These are phyloP conservation scores for Zalophus californianus DNA, from an alignment of 2,797 vertebrate species.

Conservation along the genomic window DNA sequence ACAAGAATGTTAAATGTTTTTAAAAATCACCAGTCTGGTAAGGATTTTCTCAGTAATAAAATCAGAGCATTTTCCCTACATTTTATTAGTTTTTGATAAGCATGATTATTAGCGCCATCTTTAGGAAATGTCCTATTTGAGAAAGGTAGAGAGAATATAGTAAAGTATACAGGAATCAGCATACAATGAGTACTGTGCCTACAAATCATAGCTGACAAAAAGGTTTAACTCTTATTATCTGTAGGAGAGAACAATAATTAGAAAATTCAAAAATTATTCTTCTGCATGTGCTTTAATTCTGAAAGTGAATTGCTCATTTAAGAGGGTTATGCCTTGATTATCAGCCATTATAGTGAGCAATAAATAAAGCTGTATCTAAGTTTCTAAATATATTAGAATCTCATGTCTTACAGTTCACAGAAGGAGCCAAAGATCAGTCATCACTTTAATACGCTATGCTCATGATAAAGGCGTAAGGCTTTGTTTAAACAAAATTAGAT, in stretches of 20 bases:
- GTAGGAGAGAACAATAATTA: background rate
- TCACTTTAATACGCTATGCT: background rate
- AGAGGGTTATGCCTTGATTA: background rate
- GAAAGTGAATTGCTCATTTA: conserved; percentile 33
- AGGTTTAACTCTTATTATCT: background rate
- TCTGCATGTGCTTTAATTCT: background rate
- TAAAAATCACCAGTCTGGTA: conserved; percentile 11
- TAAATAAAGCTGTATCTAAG: conserved; percentile 4
- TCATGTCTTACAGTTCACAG: background rate
- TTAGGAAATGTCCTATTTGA: background rate
- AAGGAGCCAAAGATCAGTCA: background rate
- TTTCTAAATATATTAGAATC: conserved; percentile 31
- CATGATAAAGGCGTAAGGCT: background rate
- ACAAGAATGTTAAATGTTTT: background rate
- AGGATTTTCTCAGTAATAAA: conserved; percentile 51
- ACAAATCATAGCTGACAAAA: background rate
- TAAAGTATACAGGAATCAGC: background rate
- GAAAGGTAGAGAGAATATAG: background rate
- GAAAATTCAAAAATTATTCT: conserved; percentile 3
- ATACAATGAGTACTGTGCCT: background rate
- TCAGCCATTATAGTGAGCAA: background rate
- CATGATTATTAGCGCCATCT: conserved; percentile 40
- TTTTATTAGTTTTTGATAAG: conserved; percentile 62
- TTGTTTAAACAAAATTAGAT: conserved; percentile 63
- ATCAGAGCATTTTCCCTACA: background rate